Evolutionary conservation across 1,140 invertebrate species (phyloP), one percentile per base, ranked within the genome.

Genomic region (Reticulitermes speratus): DNA sequence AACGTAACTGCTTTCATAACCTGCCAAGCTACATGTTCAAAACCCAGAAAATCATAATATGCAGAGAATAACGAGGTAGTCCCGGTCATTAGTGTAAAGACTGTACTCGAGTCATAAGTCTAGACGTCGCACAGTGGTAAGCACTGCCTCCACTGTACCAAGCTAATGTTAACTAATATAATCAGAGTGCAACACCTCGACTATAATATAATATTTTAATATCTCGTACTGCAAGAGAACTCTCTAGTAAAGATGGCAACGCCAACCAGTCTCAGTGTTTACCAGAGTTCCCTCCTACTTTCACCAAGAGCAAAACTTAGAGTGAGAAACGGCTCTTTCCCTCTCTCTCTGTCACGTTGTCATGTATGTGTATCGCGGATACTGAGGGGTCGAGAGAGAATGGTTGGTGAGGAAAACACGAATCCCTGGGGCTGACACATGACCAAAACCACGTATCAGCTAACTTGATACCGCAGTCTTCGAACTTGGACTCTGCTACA

Each of bases 401-500:
- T 30, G 65, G 65, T 75, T 6, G 65, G 65, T 75, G 25, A 75
- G 65, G 65, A 75, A 30, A 75, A 75, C 25, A 6, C 16, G 65
- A 75, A 30, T 75, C 65, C n/a, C 25, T 75, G 65, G 65, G 25
- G 65, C n/a, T 75, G 65, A 75, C 65, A 75, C n/a, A 75, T 75
- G 25, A 25, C 65, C n/a, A 75, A 75, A n/a, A 75, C 65, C 65
- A 75, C n/a, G 65, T 75, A 7, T 75, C 14, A 75, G 65, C 65
- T 30, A 75, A 75, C 65, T 75, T 75, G 25, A 75, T 75, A 75
- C 65, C 65, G n/a, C 65, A 75, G n/a, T n/a, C 14, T 75, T 30
- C 3, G 25, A 8, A 65, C 59, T 23, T 65, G 16, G 59, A 65
- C 48, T 48, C 1, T 38, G 19, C 14, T 19, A 14, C 52, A 21